phyloP scores from a whole-genome alignment of 2,113 vertebrate genomes.

The Laticauda laticaudata region DNA sequence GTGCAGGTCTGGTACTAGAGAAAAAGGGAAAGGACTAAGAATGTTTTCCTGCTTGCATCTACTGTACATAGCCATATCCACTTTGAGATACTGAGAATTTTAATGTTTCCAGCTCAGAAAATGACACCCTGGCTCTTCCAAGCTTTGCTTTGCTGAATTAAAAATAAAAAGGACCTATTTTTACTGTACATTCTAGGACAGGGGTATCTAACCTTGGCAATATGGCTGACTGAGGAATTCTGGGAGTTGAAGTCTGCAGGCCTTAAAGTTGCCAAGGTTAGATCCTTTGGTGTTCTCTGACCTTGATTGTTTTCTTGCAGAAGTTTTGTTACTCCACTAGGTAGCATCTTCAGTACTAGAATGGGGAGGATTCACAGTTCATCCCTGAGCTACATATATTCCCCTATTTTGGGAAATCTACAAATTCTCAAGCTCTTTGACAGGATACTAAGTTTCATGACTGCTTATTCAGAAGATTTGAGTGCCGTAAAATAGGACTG shows the following conservation, averaged over 20 bases:
- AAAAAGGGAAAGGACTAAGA: neutral
- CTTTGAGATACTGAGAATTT: neutral
- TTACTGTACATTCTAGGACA: neutral
- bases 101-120: neutral
- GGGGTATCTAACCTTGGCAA: neutral
- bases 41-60: neutral
- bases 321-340: neutral
- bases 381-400: neutral
- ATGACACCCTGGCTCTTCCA: neutral
- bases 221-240: neutral
- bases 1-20: neutral
- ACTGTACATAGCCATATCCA: neutral
- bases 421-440: neutral
- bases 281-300: neutral
- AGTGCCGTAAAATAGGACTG: neutral
- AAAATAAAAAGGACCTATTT: neutral
- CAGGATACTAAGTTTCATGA: neutral
- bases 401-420: neutral
- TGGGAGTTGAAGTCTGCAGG: neutral
- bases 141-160: neutral
- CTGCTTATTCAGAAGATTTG: neutral
- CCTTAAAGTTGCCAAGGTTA: neutral
- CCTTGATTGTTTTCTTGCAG: neutral
- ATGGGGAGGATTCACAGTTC: neutral
- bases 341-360: neutral